These are phyloP conservation scores for Tetragonisca angustula DNA, from an alignment of 2,888 invertebrate species.

Conservation along the genomic window DNA sequence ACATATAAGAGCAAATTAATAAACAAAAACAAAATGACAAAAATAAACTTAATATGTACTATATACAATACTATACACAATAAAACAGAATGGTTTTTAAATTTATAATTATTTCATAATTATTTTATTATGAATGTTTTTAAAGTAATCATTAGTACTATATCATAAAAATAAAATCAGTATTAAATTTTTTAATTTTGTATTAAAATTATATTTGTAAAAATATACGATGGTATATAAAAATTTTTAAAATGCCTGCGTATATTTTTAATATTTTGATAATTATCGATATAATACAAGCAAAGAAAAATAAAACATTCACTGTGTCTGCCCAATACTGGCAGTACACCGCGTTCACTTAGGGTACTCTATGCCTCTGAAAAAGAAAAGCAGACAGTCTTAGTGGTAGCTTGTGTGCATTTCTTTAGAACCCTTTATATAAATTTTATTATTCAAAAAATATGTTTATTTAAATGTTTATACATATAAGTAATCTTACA, in stretches of 20 bases:
- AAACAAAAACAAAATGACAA: slow-evolving; percentile 17
- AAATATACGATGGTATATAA: slow-evolving; percentile 1
- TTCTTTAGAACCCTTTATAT: slow-evolving; percentile 69
- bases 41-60: background rate
- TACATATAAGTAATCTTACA: slow-evolving; percentile 24
- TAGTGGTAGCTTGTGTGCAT: slow-evolving; percentile 79
- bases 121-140: background rate
- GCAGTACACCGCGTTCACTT: slow-evolving; percentile 81
- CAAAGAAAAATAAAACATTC: slow-evolving; percentile 74
- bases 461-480: slow-evolving; percentile 18
- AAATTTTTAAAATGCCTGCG: slow-evolving; percentile 2
- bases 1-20: slow-evolving; percentile 31
- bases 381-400: slow-evolving; percentile 83
- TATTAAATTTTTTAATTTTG: background rate
- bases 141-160: slow-evolving; percentile 6
- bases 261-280: slow-evolving; percentile 6
- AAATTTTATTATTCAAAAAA: slow-evolving; percentile 44
- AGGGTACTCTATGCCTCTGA: slow-evolving; percentile 82
- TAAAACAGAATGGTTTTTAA: slow-evolving; percentile 22
- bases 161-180: slow-evolving; percentile 19
- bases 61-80: background rate
- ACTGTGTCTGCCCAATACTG: slow-evolving; percentile 82
- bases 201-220: slow-evolving; percentile 14
- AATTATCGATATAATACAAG: slow-evolving; percentile 56
- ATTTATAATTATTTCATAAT: background rate